phyloP scores from a whole-genome alignment of 2,113 vertebrate species.

The Chiloscyllium plagiosum region DNA sequence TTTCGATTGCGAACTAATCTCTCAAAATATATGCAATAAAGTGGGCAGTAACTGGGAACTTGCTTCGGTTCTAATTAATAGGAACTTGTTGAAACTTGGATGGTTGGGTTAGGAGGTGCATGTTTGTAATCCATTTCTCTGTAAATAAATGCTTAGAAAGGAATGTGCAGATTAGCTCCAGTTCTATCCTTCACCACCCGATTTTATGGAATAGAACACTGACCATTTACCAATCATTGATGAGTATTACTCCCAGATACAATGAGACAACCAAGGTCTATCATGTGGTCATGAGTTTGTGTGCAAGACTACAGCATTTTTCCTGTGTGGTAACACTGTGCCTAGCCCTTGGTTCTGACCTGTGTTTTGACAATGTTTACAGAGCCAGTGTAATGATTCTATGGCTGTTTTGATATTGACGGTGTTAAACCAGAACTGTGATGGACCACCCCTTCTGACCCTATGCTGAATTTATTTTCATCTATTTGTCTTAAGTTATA shows the following conservation, averaged over 20 bases:
- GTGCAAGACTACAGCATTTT: neutral
- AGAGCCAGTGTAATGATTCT: neutral
- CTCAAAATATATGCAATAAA: too few relatives aligned
- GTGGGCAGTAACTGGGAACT: too few relatives aligned
- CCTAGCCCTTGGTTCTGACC: neutral
- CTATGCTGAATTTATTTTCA: neutral
- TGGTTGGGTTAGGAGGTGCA: too few relatives aligned
- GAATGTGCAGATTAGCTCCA: too few relatives aligned
- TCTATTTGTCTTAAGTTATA: neutral
- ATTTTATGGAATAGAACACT: too few relatives aligned
- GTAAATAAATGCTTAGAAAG: too few relatives aligned
- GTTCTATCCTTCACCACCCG: neutral
- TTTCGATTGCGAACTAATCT: too few relatives aligned
- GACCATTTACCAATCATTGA: neutral
- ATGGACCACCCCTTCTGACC: neutral
- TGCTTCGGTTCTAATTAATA: too few relatives aligned
- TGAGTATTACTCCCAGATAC: neutral
- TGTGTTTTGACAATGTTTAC: neutral
- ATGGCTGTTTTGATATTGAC: too few relatives aligned
- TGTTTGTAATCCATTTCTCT: too few relatives aligned
- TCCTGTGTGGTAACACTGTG: neutral
- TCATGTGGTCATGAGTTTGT: neutral
- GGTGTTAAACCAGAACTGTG: neutral
- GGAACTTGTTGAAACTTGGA: too few relatives aligned
- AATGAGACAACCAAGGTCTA: neutral